Evolutionary conservation across 2,113 vertebrate species (phyloP), one percentile per base, ranked within the genome.

Genomic region (Plectropomus leopardus): DNA sequence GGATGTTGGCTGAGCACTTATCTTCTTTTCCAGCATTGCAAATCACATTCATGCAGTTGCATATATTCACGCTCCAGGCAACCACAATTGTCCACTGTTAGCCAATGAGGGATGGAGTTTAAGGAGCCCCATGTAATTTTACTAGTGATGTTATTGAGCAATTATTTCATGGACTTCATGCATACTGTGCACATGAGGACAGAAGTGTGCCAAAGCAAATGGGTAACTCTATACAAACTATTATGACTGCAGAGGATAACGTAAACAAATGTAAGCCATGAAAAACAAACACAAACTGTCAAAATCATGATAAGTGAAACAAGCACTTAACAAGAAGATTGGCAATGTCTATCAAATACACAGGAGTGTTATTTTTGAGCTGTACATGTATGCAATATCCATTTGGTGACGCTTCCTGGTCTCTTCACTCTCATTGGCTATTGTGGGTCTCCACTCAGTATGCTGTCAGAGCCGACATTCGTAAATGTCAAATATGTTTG

Each of bases 1-100:
- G 42, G 81, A 79, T 77, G 75, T 61, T 71, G 72, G 60, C 64
- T 28, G 15, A 47, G 21, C 14, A 64, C 45, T 70, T 45, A 44
- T 77, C 60, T 63, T 61, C 34, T 57, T 67, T 60, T 66, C n/a
- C 53, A 67, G 47, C 47, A 76, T 5, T 79, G 24, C 23, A 57
- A 60, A 61, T 70, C 32, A 32, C 45, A 65, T 73, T 65, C 47
- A 14, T 60, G 21, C 47, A 75, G 23, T 57, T 23, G 21, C 63
- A 80, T 42, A 48, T 55, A 75, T 77, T 45, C 51, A 45, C 36
- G 57, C 24, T 60, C 14, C 16, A 10, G 30, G 24, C 36, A 51
- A 60, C 15, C 11, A 32, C 50, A 42, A 30, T 7, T 13, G 44
- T 72, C 30, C 8, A 40, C 32, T 65, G 36, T 4, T 17, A n/a